A percentile compares a stretch with the other conserved stretches of the same genome.
These are phyloP conservation scores for Belgica antarctica DNA, from an alignment of 2,888 invertebrate genomes.

Conservation along the genomic window DNA sequence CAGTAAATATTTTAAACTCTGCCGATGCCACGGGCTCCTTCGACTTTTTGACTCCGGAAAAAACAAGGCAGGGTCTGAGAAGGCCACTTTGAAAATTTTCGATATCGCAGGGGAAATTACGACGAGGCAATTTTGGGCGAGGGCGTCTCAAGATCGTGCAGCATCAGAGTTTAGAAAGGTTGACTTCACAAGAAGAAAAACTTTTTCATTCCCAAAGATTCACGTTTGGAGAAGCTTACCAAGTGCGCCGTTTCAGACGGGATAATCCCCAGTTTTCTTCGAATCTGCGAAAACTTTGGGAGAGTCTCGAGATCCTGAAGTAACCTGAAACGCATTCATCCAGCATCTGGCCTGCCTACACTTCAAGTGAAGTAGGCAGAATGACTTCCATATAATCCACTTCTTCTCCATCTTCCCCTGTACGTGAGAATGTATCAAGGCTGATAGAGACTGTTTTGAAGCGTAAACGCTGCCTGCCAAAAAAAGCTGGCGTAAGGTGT, in stretches of 20 bases:
- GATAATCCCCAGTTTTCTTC: constrained; percentile 1
- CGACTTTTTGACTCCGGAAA: background rate
- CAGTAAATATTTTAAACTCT: background rate
- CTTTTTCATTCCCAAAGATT: too few species aligned
- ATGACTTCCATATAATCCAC: constrained; percentile 5
- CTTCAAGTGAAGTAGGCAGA: too few species aligned
- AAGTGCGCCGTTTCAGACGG: too few species aligned
- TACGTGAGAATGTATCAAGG: background rate
- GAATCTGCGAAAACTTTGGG: background rate
- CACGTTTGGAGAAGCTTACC: too few species aligned
- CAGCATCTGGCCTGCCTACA: too few species aligned
- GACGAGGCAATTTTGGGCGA: background rate
- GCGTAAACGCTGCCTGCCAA: background rate
- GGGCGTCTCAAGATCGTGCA: background rate
- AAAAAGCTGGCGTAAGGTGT: background rate
- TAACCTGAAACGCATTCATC: too few species aligned
- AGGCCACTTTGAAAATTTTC: constrained; percentile 20
- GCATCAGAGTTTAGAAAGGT: background rate
- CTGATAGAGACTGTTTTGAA: background rate
- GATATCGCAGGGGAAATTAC: constrained; percentile 26
- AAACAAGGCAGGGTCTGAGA: background rate
- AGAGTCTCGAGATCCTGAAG: background rate
- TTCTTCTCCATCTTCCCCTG: background rate
- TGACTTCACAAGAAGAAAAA: background rate
- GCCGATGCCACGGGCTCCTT: background rate